Conservation (phyloP, 2,797 vertebrate genomes). For the Phoeniculus purpureus region DNA sequence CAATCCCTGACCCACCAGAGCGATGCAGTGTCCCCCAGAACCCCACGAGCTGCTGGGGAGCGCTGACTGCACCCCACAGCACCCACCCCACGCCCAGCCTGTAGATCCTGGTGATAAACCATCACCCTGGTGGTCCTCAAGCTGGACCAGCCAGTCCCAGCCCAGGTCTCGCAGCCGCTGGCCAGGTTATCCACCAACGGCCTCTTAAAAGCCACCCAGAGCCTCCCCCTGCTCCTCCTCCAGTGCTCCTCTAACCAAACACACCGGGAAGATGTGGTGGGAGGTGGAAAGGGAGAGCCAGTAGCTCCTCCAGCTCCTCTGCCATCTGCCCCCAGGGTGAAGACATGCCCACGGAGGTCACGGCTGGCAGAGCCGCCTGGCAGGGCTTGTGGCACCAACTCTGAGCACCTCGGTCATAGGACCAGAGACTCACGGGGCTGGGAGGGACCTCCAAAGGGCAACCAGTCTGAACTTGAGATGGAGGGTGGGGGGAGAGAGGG, state of each 20-base stretch:
- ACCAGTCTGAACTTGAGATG: too few relatives aligned
- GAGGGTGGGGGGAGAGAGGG: too few relatives aligned
- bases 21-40: accelerated
- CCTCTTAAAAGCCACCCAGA: not conserved
- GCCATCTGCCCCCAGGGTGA: not conserved
- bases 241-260: not conserved
- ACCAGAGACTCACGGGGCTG: too few relatives aligned
- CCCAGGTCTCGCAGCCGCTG: too few relatives aligned
- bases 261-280: not conserved
- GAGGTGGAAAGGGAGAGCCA: not conserved
- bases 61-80: not conserved
- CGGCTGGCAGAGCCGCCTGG: too few relatives aligned
- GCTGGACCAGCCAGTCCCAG: not conserved
- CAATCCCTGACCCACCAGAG: not conserved
- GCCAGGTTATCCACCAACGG: not conserved
- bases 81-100: not conserved
- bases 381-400: too few relatives aligned
- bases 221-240: not conserved
- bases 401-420: too few relatives aligned
- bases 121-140: accelerated
- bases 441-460: too few relatives aligned
- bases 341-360: too few relatives aligned
- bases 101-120: not conserved
- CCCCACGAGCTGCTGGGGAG: not conserved
- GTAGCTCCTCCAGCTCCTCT: not conserved